Evolutionary conservation across 2,113 vertebrate species (phyloP), one percentile per base, ranked within the genome.

Genomic region (Gavia stellata): DNA sequence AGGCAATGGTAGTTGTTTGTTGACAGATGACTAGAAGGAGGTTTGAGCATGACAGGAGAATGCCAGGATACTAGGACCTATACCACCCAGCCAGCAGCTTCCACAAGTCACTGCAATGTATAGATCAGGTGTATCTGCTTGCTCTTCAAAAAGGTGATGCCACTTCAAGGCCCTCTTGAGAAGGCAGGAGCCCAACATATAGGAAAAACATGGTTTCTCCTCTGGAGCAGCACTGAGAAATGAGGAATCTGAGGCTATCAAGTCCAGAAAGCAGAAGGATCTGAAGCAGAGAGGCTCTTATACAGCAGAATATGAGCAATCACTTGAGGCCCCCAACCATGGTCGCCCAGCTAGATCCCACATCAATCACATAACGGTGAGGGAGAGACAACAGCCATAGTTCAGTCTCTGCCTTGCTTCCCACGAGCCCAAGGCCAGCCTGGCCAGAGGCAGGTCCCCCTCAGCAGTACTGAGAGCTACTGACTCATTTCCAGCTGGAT

Each of bases 11-110:
- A 74, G 79, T 42, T 91, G 81, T 62, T 94, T 34, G 13, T 36
- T 82, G 87, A 91, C 94, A 92, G 63, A 95, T 83, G 81, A 94
- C 96, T 90, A 50, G 81, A 95, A 95, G 66, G 89, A 90, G 47
- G n/a, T 89, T 90, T 88, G 50, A 96, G 67, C 1, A 0, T 74
- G 79, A 90, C 2, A n/a, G 2, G 62, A 92, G 53, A 93, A 77
- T 45, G 63, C 47, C 62, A 66, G 79, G 79, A 66, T 71, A 44
- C 58, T 50, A 33, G 89, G 63, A 88, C 66, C 12, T 44, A 36
- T 17, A 65, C 29, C 58, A 87, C 19, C 11, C 28, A 84, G 52
- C 29, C 47, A 62, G 59, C 29, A 91, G 71, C 42, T 86, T 83
- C 78, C 47, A 58, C 31, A 59, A 73, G 55, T 77, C 89, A 59